Percentiles rank a stretch among this genome's conserved stretches.
Conservation (phyloP, 92 coral and sea anemone species). For the Paragorgia papillata region DNA sequence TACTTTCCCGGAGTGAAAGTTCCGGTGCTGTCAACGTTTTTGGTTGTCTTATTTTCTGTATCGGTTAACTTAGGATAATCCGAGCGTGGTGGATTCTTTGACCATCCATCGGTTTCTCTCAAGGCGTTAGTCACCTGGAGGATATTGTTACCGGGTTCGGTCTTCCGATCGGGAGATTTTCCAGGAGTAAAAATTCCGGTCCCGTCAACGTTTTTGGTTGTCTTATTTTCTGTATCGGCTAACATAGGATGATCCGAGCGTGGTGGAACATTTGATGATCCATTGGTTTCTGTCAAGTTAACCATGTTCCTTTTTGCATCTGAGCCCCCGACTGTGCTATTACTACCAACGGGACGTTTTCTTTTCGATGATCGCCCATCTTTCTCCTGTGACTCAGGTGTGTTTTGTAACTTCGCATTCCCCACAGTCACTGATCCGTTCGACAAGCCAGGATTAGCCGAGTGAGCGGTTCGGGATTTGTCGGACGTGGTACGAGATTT, state of each 20-base stretch:
- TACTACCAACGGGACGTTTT: conserved; percentile 7
- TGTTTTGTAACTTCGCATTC: neutral
- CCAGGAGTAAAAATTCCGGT: too few species aligned
- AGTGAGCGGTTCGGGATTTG: neutral
- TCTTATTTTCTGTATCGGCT: too few species aligned
- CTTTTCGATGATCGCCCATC: conserved; percentile 12
- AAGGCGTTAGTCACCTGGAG: too few species aligned
- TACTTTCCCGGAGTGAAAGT: neutral
- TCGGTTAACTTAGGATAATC: too few species aligned
- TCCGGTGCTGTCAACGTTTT: neutral
- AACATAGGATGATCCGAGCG: too few species aligned
- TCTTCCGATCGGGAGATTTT: too few species aligned
- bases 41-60: neutral
- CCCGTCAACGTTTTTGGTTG: too few species aligned
- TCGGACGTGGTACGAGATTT: neutral
- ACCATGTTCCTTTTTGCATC: conserved; percentile 3
- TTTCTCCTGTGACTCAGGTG: neutral
- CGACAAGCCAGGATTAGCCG: too few species aligned
- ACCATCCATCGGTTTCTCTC: neutral
- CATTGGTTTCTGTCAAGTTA: neutral
- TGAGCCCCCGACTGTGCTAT: conserved; percentile 2
- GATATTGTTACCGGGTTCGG: too few species aligned
- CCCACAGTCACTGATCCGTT: neutral
- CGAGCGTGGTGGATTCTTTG: too few species aligned
- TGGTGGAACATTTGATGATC: neutral